A percentile compares a stretch with the other conserved stretches of the same genome.
Evolutionary conservation across 2,113 vertebrate species (phyloP).

Genomic region (Oryzias curvinotus): DNA sequence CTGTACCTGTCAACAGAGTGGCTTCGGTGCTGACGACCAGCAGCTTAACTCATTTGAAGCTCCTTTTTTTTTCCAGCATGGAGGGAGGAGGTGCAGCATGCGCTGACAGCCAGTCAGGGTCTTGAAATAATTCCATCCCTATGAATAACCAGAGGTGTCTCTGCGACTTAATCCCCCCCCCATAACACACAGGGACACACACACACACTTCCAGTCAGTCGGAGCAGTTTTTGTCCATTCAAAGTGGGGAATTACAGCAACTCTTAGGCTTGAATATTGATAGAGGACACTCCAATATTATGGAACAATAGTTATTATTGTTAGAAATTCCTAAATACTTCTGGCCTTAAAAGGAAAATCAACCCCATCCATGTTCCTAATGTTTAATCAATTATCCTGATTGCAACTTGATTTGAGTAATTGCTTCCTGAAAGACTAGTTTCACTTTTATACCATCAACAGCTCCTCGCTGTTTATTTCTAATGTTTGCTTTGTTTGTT

Average conservation of each 20-base stretch:
- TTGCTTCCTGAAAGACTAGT: background rate
- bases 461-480: background rate
- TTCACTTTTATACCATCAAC: background rate
- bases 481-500: background rate
- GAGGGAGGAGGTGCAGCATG: slow-evolving; percentile 55
- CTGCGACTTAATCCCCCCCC: slow-evolving; percentile 50
- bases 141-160: slow-evolving; percentile 69
- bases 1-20: slow-evolving; percentile 74
- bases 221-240: slow-evolving; percentile 9
- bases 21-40: slow-evolving; percentile 69
- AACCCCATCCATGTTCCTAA: background rate
- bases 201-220: slow-evolving; percentile 27
- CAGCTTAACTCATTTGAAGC: slow-evolving; percentile 78
- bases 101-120: slow-evolving; percentile 68
- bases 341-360: too few species aligned
- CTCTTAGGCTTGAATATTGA: background rate
- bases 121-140: slow-evolving; percentile 74
- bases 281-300: background rate
- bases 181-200: slow-evolving; percentile 10
- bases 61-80: slow-evolving; percentile 55
- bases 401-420: background rate
- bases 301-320: background rate
- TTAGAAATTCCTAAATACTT: too few species aligned
- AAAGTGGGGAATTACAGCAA: background rate
- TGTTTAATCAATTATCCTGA: background rate